Evolutionary conservation across 2,113 vertebrate genomes (phyloP), one percentile per base, ranked within the genome.

Genomic region (Podarcis muralis): DNA sequence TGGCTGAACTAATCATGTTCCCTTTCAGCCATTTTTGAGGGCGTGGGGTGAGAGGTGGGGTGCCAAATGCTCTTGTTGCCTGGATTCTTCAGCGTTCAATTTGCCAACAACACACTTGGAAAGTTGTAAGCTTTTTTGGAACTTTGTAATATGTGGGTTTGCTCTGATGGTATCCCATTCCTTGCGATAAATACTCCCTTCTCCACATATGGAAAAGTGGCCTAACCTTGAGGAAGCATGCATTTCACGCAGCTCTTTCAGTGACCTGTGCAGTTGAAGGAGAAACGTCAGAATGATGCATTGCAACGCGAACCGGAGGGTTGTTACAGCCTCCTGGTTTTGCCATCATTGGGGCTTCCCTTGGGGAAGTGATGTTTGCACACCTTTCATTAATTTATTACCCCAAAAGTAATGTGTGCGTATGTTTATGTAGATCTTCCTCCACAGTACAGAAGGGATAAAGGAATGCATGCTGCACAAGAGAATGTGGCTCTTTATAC

Each of bases 161-260:
- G 48, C n/a, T 25, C 62, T 71, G 57, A 62, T 30, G 12, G 35
- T 48, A 35, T 16, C n/a, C 43, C 22, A 53, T 30, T 79, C n/a
- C 8, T 1, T 83, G 3, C 57, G 22, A 77, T 85, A 57, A 77
- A 65, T 75, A 23, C 13, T n/a, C 48, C 37, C 71, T 87, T n/a
- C 71, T 43, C 57, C 37, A 65, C 87, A 88, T 75, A 75, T 88
- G 79, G 69, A 75, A 88, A 88, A 88, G 37, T 81, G 43, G 4
- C 59, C 57, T 65, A 27, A 40, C 35, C 27, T 37, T 3, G 69
- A 75, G 23, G 69, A 75, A n/a, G 30, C 6, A 32, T 77, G 37
- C 59, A 32, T 76, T 83, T 18, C 22, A 35, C 15, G 1, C 37
- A 81, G 30, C n/a, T 62, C 48, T 74, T 65, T 75, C 87, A 83